phyloP scores from a whole-genome alignment of 1,140 invertebrate species.

The Cotesia typhae region DNA sequence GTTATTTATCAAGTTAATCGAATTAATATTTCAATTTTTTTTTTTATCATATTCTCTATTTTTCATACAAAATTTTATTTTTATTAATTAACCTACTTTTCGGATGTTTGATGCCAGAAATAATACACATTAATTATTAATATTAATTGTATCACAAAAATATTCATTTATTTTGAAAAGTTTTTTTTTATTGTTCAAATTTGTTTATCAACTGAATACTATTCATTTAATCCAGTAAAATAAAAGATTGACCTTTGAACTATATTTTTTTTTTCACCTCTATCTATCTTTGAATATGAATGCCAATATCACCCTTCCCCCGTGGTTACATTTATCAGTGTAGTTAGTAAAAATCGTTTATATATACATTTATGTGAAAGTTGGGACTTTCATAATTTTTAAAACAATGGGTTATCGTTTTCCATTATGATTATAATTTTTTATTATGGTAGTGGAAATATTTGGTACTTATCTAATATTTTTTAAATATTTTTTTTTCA shows the following conservation, averaged over 20 bases:
- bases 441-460: conserved; percentile 9
- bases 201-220: too few species aligned
- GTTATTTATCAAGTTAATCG: conserved; percentile 7
- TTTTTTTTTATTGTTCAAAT: neutral
- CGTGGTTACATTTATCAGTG: conserved; percentile 60
- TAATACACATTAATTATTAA: too few species aligned
- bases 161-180: neutral
- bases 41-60: too few species aligned
- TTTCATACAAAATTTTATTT: too few species aligned
- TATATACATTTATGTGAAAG: conserved; percentile 27
- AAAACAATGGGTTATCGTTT: conserved; percentile 17
- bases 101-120: too few species aligned
- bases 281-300: conserved; percentile 24
- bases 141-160: neutral
- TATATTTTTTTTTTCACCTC: conserved; percentile 6
- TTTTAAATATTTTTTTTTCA: conserved; percentile 38
- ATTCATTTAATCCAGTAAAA: too few species aligned
- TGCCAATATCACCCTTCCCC: conserved; percentile 53
- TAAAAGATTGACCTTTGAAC: neutral
- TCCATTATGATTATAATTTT: neutral
- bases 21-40: too few species aligned
- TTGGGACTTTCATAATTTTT: conserved; percentile 30
- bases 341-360: conserved; percentile 55
- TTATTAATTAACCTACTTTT: too few species aligned
- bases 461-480: conserved; percentile 4